Evolutionary conservation across 23 tunicate species (phyloP), one percentile per base, ranked within the genome.

Genomic region (Styela plicata): DNA sequence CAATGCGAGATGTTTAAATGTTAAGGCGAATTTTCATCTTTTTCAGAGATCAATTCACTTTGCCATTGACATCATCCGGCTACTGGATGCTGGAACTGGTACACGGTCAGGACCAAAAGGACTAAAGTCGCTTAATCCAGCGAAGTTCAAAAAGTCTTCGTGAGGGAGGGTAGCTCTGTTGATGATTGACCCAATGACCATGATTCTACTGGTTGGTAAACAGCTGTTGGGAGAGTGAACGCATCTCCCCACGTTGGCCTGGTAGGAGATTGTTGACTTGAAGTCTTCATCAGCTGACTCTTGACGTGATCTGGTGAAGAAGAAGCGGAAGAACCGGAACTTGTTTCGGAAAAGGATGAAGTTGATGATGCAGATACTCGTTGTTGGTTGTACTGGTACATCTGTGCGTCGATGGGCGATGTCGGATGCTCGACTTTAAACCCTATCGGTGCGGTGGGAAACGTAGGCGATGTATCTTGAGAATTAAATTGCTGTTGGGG

Each of bases 251-350:
- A 44, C 10, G 57, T 44, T 7, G 57, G 57, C 13, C 57, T 44
- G 10, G 57, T 44, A 5, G 57, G 57, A 44, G 57, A 44, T 44
- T 44, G 57, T 13, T 44, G 57, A 44, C 57, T 44, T 44, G 57
- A 7, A 13, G 10, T 44, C 13, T 44, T 44, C 57, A 44, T 44
- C 13, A 44, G 13, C 57, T 66, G 70, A 24, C 70, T 24, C 7
- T 66, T 66, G 30, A 27, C 29, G 31, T 66, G 70, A 17, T 66
- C 70, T 24, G 70, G 70, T 10, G 78, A 73, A 29, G 78, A 73
- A 34, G 78, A 73, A 32, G 78, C 25, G 18, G 19, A 19, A 22
- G 78, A 32, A 0, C 36, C 25, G 0, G 78, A 73, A 17, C 28
- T n/a, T 36, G 78, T 24, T 24, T 16, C 13, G 20, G 78, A 73